These are phyloP conservation scores for Trichechus manatus DNA, from an alignment of 2,113 vertebrate genomes.

Conservation along the genomic window DNA sequence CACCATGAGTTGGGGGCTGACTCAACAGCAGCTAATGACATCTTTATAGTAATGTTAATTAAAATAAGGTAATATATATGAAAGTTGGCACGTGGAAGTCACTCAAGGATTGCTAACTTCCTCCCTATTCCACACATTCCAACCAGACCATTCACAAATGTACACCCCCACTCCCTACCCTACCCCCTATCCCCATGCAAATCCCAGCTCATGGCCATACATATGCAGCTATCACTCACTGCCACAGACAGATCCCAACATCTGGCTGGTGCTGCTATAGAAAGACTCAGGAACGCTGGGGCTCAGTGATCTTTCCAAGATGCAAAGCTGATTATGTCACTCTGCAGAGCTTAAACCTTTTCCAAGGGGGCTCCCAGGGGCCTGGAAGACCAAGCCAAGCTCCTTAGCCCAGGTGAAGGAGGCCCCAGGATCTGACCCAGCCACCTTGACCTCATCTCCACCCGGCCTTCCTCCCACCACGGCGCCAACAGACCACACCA, in stretches of 20 bases:
- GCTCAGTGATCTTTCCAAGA: slow-evolving; percentile 24
- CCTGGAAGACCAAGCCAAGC: slow-evolving; percentile 1
- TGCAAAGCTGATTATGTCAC: slow-evolving; percentile 64
- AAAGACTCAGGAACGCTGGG: not conserved
- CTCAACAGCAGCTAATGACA: too few species aligned
- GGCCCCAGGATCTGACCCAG: not conserved
- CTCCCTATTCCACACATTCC: not conserved
- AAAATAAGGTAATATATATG: not conserved
- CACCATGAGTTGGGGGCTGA: too few species aligned
- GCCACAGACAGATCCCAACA: slow-evolving; percentile 33
- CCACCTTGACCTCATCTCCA: not conserved
- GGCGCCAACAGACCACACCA: not conserved
- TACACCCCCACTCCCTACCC: not conserved
- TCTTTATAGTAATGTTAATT: not conserved
- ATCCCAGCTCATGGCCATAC: not conserved
- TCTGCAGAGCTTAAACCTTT: slow-evolving; percentile 8
- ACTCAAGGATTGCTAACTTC: slow-evolving; percentile 46
- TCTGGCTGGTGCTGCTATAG: slow-evolving; percentile 35
- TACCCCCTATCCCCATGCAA: not conserved
- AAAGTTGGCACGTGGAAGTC: not conserved
- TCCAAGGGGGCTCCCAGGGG: not conserved
- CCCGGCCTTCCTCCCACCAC: not conserved
- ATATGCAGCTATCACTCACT: slow-evolving; percentile 39
- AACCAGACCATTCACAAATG: not conserved
- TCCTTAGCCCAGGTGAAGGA: not conserved